phyloP scores from a whole-genome alignment of 2,113 vertebrate genomes.

The Pluvianellus socialis region DNA sequence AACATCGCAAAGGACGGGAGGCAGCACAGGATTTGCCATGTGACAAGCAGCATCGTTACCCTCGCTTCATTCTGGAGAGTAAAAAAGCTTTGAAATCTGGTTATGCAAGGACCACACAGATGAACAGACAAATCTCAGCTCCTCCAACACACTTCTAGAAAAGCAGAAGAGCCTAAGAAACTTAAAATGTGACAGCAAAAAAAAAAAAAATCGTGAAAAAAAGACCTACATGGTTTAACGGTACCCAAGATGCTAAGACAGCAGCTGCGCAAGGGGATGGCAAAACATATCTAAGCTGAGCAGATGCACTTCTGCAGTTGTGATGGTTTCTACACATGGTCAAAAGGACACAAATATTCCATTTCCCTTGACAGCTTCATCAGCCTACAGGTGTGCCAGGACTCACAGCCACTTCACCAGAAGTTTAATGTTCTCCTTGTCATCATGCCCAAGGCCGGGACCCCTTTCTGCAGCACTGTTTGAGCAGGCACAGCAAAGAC shows the following conservation, averaged over 20 bases:
- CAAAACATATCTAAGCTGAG: neutral
- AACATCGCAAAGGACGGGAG: neutral
- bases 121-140: neutral
- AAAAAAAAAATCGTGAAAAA: neutral
- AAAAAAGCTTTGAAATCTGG: neutral
- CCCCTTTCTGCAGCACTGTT: neutral
- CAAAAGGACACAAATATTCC: neutral
- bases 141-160: neutral
- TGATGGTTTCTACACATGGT: neutral
- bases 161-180: neutral
- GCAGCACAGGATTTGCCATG: rapidly evolving
- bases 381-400: neutral
- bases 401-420: neutral
- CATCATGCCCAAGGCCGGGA: neutral
- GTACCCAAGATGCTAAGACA: neutral
- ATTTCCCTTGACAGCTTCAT: neutral
- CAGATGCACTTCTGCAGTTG: neutral
- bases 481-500: neutral
- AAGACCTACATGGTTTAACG: neutral
- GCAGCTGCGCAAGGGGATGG: neutral
- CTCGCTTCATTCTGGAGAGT: neutral
- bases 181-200: neutral
- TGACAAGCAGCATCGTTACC: neutral
- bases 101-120: neutral
- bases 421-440: neutral